Percentiles rank a stretch among this genome's conserved stretches.
phyloP scores from a whole-genome alignment of 1,140 invertebrate genomes.

The Caenorhabditis briggsae region DNA sequence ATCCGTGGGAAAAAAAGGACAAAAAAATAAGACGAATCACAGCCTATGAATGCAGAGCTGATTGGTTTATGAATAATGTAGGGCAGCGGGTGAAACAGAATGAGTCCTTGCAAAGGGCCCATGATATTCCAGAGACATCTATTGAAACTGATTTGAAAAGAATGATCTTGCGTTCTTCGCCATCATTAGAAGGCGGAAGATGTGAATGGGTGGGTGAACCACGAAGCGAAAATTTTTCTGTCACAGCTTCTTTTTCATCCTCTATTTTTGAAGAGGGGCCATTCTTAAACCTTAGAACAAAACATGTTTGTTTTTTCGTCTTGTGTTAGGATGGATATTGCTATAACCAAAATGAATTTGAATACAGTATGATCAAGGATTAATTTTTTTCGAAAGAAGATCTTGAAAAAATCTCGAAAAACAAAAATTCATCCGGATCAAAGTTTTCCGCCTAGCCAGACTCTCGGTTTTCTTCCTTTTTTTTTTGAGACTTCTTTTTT shows the following conservation, averaged over 20 bases:
- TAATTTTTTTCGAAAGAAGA: no score
- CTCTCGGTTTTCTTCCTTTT: background rate
- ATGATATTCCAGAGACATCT: no score
- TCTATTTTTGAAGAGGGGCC: background rate
- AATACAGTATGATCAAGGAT: no score
- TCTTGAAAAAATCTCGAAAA: no score
- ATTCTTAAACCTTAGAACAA: background rate
- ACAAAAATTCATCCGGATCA: background rate
- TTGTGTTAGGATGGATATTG: no score
- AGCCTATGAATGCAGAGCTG: background rate
- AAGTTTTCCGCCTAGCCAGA: no score
- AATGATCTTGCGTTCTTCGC: no score
- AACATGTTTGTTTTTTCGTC: background rate
- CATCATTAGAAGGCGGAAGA: no score
- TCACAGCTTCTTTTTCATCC: background rate
- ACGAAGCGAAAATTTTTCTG: background rate
- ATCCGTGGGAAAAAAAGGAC: no score
- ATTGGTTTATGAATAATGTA: constrained; percentile 40
- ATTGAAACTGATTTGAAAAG: no score
- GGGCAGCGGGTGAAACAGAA: background rate
- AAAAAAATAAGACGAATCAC: background rate
- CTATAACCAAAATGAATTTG: no score
- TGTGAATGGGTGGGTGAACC: background rate
- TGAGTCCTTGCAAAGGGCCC: no score
- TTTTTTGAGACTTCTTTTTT: background rate